Conservation (phyloP, 1,140 invertebrate species). For the Leptinotarsa defecta region DNA sequence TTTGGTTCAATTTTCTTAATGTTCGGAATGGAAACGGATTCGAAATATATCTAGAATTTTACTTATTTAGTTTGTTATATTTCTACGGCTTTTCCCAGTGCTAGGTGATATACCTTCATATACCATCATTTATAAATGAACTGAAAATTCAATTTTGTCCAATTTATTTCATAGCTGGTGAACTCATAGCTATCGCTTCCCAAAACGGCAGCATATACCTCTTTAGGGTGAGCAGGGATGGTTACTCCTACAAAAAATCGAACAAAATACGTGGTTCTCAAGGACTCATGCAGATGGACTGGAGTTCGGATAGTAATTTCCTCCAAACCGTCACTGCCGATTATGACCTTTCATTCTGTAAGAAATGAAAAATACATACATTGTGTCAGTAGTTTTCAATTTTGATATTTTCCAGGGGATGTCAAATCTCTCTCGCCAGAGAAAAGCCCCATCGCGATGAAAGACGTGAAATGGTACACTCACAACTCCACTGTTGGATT, state of each 20-base stretch:
- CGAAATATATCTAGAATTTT: no score
- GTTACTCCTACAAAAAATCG: conserved; percentile 84
- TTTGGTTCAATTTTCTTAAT: background rate
- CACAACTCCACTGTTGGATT: conserved; percentile 84
- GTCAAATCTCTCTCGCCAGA: conserved; percentile 81
- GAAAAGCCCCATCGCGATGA: conserved; percentile 84
- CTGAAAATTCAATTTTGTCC: no score
- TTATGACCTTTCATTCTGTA: conserved; percentile 89
- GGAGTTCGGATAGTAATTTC: conserved; percentile 87
- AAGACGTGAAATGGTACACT: conserved; percentile 87
- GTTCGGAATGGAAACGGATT: background rate
- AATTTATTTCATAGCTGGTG: conserved; percentile 69
- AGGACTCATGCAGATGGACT: conserved; percentile 83
- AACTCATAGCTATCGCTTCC: conserved; percentile 87
- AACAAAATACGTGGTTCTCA: conserved; percentile 85
- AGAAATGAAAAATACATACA: conserved; percentile 51
- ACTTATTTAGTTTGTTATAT: no score
- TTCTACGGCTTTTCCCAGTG: no score
- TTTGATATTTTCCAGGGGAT: conserved; percentile 70
- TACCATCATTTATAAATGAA: no score
- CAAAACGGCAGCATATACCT: conserved; percentile 87
- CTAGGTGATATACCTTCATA: no score
- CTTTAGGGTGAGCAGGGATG: conserved; percentile 81
- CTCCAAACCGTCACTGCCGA: conserved; percentile 90
- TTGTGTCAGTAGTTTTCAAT: background rate